Percentiles rank a stretch among this genome's conserved stretches.
These are phyloP conservation scores for Kryptolebias marmoratus DNA, from an alignment of 2,113 vertebrate species.

Conservation along the genomic window DNA sequence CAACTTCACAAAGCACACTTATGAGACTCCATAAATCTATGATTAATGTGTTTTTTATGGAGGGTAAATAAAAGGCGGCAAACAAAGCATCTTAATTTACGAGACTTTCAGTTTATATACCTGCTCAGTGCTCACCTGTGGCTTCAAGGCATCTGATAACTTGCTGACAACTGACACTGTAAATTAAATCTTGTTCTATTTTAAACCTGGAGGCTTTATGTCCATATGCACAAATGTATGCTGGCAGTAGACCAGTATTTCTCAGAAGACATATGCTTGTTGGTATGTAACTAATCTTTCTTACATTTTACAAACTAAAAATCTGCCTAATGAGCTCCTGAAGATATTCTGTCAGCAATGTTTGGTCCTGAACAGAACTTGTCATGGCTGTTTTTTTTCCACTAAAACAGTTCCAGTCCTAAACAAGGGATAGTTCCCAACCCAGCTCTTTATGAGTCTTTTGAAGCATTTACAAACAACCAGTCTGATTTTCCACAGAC, in stretches of 20 bases:
- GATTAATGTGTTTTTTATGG: conserved; percentile 34
- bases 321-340: background rate
- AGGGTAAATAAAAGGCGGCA: conserved; percentile 20
- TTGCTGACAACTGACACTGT: conserved; percentile 31
- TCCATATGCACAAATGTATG: conserved; percentile 6
- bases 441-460: no score
- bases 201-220: background rate
- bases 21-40: conserved; percentile 36
- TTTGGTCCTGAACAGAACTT: background rate
- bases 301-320: no score
- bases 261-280: background rate
- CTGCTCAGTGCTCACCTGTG: background rate
- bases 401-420: no score
- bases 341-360: background rate
- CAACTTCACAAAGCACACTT: conserved; percentile 16
- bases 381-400: no score
- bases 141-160: conserved; percentile 28
- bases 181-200: conserved; percentile 18
- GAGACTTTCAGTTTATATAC: conserved; percentile 9
- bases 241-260: conserved; percentile 25
- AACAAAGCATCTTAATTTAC: conserved; percentile 35
- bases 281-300: no score
- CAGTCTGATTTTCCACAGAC: no score
- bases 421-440: no score
- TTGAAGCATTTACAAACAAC: no score